Base-by-base conservation (phyloP, 2,797 vertebrate species). In the Podargus strigoides region DNA sequence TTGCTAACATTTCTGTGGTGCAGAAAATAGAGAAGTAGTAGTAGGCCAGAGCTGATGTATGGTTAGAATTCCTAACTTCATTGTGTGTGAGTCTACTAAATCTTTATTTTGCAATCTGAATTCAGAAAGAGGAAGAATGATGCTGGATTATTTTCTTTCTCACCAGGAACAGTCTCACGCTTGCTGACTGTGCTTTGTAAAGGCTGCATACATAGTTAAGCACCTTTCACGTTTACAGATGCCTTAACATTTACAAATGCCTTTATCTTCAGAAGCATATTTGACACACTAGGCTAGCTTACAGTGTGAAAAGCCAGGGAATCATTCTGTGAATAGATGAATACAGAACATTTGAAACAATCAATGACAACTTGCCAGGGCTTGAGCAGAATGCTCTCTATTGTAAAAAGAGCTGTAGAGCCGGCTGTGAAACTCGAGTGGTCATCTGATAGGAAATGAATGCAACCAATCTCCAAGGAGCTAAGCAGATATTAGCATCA, bases 231-330 rank as follows among this genome's bases (percentile, higher is more conserved):
- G 0, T 96, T 97, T 95, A 72, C 72, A 94, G 66, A 68, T 91
- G 80, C 87, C 69, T 88, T 87, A 87, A 80, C 85, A 50, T 95
- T 94, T 94, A 67, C 53, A 95, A 83, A 80, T 81, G 69, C 89
- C 87, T 92, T 94, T 96, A 93, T 86, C 95, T 96, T 89, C 36
- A 95, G 80, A 86, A 87, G 81, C 66, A 85, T 95, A 95, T 94
- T 92, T 95, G 85, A 87, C 63, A 95, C 81, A 94, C 32, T 53
- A 85, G 92, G 79, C 92, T 73, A 73, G 75, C 47, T 92, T 94
- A 82, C 63, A 21, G 37, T 60, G 49, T 89, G 79, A 94, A 95
- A 93, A 95, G 79, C 88, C 73, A 63, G 63, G 60, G 75, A 91
- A 67, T 95, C 70, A 67, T 89, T 78, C 30, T n/a, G 16, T 90